These are phyloP conservation scores for Drosophila kuntzei DNA, from an alignment of 2,888 invertebrate genomes.

Conservation along the genomic window DNA sequence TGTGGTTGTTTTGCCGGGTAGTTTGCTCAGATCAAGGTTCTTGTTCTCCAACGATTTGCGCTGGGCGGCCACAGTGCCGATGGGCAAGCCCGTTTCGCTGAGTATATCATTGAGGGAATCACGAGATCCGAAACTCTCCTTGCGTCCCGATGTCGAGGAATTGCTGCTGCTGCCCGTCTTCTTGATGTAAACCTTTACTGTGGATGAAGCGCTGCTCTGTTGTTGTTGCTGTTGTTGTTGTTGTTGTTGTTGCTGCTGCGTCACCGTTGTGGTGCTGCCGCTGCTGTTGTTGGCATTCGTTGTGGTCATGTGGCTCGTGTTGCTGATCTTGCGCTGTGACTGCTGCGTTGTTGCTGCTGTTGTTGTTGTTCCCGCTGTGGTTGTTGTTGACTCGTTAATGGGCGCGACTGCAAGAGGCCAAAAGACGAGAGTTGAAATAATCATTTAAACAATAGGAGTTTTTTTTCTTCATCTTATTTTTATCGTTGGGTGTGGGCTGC, in stretches of 20 bases:
- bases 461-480: conserved; percentile 28
- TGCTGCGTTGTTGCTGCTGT: conserved; percentile 67
- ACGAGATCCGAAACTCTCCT: conserved; percentile 85
- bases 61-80: conserved; percentile 86
- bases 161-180: conserved; percentile 73
- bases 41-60: conserved; percentile 86
- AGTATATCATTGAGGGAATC: conserved; percentile 85
- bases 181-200: conserved; percentile 73
- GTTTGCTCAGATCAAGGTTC: conserved; percentile 82
- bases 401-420: conserved; percentile 80
- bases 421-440: conserved; percentile 23
- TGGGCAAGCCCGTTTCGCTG: conserved; percentile 83
- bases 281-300: conserved; percentile 60
- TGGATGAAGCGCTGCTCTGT: conserved; percentile 60
- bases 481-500: conserved; percentile 38
- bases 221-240: conserved; percentile 53
- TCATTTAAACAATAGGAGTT: conserved; percentile 41
- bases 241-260: conserved; percentile 59
- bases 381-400: conserved; percentile 68
- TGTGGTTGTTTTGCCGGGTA: conserved; percentile 68
- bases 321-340: conserved; percentile 74
- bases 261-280: conserved; percentile 43
- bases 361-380: conserved; percentile 62
- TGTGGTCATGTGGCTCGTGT: conserved; percentile 74
- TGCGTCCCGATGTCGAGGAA: conserved; percentile 79